Evolutionary conservation across 2,113 vertebrate species (phyloP), one percentile per base, ranked within the genome.

Genomic region (Esox niger): DNA sequence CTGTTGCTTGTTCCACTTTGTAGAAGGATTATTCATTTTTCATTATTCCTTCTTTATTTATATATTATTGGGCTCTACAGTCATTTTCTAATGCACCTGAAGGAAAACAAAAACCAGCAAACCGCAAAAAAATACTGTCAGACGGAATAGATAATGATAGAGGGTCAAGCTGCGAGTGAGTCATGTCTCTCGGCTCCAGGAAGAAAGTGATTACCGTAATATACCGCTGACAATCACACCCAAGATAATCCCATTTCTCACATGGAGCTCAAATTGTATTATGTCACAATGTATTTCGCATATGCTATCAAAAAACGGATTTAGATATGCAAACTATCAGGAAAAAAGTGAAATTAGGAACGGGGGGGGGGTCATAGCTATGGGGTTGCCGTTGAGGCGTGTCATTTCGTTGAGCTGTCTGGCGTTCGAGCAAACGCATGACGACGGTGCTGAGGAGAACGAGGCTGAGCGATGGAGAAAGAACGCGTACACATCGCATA

Each of bases 211-310:
- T 86, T 81, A 83, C 76, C 30, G 76, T 73, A 82, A 88, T 82
- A 83, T 72, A 13, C 56, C 72, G 47, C 73, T 15, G 82, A 86
- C 82, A 85, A 85, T 79, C 82, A 80, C 47, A 2, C 32, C 62
- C 52, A 10, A 77, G 80, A 86, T 84, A 86, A 87, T 88, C 82
- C 84, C 74, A 68, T 87, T 85, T 79, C 79, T 82, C 84, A 81
- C 80, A 76, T 9, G 68, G 66, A 79, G 86, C 82, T 88, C 78
- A 83, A 75, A 85, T 81, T 83, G 80, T 77, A 82, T 90, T 77
- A 85, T 84, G 84, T 83, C 83, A 83, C 80, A 69, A 72, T 80
- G 80, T 80, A 35, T 86, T 77, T 46, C 46, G 65, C 80, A 77
- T 82, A 79, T 77, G 81, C 71, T 79, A 81, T 87, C 80, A 68